Evolutionary conservation across 2,113 vertebrate genomes (phyloP).

Genomic region (Rhinichthys klamathensis): DNA sequence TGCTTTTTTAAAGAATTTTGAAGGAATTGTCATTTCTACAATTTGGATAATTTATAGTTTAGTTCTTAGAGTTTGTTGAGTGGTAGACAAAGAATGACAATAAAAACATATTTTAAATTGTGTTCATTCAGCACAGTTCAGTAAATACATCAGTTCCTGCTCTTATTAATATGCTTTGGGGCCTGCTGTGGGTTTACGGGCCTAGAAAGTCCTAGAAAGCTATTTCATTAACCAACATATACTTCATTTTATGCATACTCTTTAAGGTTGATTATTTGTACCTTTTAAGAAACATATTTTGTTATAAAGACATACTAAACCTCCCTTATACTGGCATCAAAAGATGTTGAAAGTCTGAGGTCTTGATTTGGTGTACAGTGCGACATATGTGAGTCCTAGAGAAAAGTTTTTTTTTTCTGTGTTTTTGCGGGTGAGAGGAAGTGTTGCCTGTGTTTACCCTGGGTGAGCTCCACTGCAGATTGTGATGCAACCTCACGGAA

Average conservation of each 20-base stretch:
- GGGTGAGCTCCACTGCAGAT: slow-evolving; percentile 29
- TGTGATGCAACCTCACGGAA: slow-evolving; percentile 55
- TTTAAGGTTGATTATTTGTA: background rate
- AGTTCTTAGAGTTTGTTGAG: background rate
- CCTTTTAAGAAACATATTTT: background rate
- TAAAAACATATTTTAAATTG: background rate
- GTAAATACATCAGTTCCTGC: no score
- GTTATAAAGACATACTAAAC: background rate
- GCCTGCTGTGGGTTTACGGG: background rate
- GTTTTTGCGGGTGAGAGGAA: slow-evolving; percentile 42
- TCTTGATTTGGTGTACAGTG: slow-evolving; percentile 14
- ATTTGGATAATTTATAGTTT: background rate
- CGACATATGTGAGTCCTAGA: background rate
- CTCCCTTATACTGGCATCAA: background rate
- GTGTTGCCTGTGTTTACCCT: slow-evolving; percentile 55
- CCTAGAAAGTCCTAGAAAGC: background rate
- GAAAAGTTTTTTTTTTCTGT: background rate
- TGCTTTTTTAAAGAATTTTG: background rate
- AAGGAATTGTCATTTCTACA: background rate
- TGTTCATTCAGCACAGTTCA: background rate
- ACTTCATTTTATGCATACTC: background rate
- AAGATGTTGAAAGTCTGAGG: background rate
- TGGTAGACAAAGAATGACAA: background rate
- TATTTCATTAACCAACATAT: background rate
- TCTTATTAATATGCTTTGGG: background rate